Base-by-base conservation (phyloP, 2,888 invertebrate species). In the Boloria selene region DNA sequence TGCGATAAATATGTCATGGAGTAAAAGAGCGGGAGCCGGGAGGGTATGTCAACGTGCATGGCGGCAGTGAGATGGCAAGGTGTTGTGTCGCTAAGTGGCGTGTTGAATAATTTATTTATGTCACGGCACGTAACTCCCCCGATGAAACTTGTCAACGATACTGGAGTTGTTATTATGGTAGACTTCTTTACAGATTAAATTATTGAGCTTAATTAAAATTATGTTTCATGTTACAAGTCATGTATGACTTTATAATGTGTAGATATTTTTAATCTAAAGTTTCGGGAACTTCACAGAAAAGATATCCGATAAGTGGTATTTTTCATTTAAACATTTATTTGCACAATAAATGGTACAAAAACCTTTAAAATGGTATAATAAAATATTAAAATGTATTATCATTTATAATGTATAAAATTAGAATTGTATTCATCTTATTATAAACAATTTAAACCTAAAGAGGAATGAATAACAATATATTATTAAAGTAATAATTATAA, bases 21-120 rank as follows among this genome's bases (percentile, higher is more conserved):
- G 72, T 72, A 70, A 68, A 22, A 71, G 71, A 65, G 69, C 65
- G 51, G 64, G 59, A 62, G 44, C 44, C 52, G 62, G 67, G 67
- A 68, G 67, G 65, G 63, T 61, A 62, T 50, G 45, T 64, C 64
- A 56, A 26, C 53, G 69, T 53, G 60, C 56, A 38, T 66, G 65
- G 59, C 64, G 66, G 63, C 68, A 53, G 65, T 54, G 65, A 65
- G 76, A 71, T 72, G 77, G 75, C 69, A 67, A 71, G 73, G 75
- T 73, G 75, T 74, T 75, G 79, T 80, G 80, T 77, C 77, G 80
- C 80, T 85, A 86, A 87, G 85, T 86, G 85, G 81, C 79, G 84
- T 79, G 80, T 82, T 88, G 86, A 86, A 90, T 90, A 88, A 89
- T 87, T 86, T 87, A 90, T 88, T 87, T 90, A 90, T 90, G 89